phyloP scores from a whole-genome alignment of 2,888 invertebrate genomes.

The Cryptus armator region DNA sequence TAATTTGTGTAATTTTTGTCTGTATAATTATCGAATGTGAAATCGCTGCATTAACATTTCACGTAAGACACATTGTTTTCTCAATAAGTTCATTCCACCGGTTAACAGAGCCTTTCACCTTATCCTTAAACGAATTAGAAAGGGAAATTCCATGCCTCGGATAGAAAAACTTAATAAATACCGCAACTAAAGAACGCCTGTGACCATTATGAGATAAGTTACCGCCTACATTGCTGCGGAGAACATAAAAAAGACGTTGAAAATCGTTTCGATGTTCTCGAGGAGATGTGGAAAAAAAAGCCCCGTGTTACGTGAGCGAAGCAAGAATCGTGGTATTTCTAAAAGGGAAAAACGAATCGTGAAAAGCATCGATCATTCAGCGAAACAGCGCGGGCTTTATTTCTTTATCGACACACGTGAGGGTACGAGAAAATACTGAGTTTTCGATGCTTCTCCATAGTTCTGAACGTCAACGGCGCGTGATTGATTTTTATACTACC shows the following conservation, averaged over 20 bases:
- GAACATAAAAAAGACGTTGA: constrained; percentile 18
- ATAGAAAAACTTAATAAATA: constrained; percentile 16
- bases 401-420: constrained; percentile 75
- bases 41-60: too few relatives aligned
- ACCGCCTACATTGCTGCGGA: not conserved
- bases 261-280: constrained; percentile 40
- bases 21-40: too few relatives aligned
- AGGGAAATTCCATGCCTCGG: constrained; percentile 9
- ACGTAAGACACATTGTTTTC: too few relatives aligned
- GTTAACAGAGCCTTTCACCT: constrained; percentile 2
- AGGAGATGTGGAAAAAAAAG: constrained; percentile 27
- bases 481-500: constrained; percentile 81
- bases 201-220: constrained; percentile 31
- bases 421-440: constrained; percentile 61
- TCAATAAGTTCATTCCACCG: not conserved
- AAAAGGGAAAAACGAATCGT: constrained; percentile 50
- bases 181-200: not conserved
- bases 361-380: constrained; percentile 74
- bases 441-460: constrained; percentile 69
- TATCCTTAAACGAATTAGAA: constrained; percentile 1
- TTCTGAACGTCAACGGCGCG: constrained; percentile 78
- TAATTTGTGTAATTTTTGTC: too few relatives aligned
- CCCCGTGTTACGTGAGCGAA: constrained; percentile 9
- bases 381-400: constrained; percentile 72
- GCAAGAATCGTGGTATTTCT: constrained; percentile 55